Conservation (phyloP, 1,140 invertebrate species). For the Meloidogyne floridensis region DNA sequence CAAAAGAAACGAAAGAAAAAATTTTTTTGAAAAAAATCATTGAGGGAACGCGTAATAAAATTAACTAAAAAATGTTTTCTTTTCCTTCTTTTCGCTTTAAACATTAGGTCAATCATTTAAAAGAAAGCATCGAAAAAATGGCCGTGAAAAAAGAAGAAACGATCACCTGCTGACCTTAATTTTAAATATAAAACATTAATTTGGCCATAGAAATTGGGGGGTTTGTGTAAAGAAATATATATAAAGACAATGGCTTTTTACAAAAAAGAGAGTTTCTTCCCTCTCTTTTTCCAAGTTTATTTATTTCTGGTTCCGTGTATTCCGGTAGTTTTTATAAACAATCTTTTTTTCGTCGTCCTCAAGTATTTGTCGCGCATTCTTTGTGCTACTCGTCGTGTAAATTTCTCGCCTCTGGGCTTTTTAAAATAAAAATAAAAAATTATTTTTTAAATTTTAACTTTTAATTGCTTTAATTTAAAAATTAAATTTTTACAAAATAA, state of each 20-base stretch:
- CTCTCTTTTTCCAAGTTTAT: not conserved
- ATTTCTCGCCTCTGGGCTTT: conserved; percentile 4
- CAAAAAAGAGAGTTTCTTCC: not conserved
- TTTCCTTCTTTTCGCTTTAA: not conserved
- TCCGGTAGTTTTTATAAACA: not conserved
- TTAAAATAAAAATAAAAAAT: not conserved
- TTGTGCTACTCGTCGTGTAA: not conserved
- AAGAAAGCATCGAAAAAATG: not conserved
- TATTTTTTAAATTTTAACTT: not conserved
- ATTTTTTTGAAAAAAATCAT: not conserved
- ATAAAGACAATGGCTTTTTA: not conserved
- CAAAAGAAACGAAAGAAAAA: not conserved
- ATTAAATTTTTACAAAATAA: no score
- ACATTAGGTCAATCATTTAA: not conserved
- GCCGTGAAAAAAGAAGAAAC: not conserved
- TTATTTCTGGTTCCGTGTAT: not conserved
- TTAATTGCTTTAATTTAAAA: no score
- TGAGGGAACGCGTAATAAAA: no score
- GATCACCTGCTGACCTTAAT: not conserved
- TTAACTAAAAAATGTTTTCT: no score
- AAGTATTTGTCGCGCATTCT: not conserved
- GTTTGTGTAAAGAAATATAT: no score
- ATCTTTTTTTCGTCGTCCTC: not conserved
- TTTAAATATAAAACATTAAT: not conserved
- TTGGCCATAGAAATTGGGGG: not conserved